Evolutionary conservation across 2,888 invertebrate genomes (phyloP).

Genomic region (Lasioglossum morio): DNA sequence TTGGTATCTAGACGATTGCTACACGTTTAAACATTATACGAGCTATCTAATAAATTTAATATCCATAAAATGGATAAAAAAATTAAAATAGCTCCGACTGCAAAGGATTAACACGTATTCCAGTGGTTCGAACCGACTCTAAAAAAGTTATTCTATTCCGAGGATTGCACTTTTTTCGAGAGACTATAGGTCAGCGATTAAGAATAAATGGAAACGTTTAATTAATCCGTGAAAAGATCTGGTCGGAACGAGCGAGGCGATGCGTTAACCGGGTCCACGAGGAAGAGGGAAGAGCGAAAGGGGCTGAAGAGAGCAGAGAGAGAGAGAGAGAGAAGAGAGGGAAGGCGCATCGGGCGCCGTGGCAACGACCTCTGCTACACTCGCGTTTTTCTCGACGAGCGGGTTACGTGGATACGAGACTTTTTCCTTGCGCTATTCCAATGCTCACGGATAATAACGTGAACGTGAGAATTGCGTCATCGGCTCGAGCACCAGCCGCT

Average conservation of each 20-base stretch:
- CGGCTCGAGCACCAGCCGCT: background rate
- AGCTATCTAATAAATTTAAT: too few relatives aligned
- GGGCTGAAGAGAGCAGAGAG: conserved; percentile 22
- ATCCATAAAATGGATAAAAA: too few relatives aligned
- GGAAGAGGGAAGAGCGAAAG: conserved; percentile 34
- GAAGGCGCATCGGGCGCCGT: conserved; percentile 19
- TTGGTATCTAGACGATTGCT: too few relatives aligned
- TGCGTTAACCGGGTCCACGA: conserved; percentile 12
- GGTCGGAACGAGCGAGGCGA: background rate
- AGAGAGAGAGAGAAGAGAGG: too few relatives aligned
- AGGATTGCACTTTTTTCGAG: background rate
- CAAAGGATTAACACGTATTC: too few relatives aligned
- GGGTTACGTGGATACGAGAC: conserved; percentile 46
- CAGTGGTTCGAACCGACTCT: background rate
- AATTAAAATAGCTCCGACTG: too few relatives aligned
- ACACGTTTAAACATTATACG: too few relatives aligned
- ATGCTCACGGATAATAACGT: conserved; percentile 45
- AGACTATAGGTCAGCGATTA: background rate
- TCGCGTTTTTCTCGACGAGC: conserved; percentile 48
- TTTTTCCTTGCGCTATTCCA: conserved; percentile 38
- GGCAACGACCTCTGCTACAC: conserved; percentile 61
- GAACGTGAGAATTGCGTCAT: conserved; percentile 53
- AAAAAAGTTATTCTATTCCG: background rate
- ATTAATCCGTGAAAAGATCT: conserved; percentile 39
- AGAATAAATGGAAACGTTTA: conserved; percentile 26